phyloP scores from a whole-genome alignment of 2,113 vertebrate genomes.

The Microcebus murinus region DNA sequence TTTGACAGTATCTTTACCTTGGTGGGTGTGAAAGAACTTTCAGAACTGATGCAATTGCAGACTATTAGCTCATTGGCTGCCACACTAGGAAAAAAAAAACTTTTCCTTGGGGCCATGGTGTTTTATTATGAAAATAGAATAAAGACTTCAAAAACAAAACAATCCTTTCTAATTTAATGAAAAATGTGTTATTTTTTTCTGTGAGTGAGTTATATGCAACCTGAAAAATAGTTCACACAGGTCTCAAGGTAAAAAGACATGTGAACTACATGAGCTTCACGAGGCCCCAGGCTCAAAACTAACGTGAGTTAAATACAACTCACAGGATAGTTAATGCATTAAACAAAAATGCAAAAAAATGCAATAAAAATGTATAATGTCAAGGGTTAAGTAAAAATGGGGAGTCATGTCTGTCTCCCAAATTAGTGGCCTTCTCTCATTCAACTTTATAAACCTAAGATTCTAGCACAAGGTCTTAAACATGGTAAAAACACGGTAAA shows the following conservation, averaged over 20 bases:
- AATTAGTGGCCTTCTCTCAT: neutral
- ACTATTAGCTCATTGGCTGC: neutral
- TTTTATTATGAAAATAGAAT: too few relatives aligned
- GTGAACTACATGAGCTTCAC: too few relatives aligned
- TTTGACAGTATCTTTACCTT: neutral
- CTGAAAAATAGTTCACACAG: too few relatives aligned
- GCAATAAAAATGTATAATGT: neutral
- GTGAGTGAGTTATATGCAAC: too few relatives aligned
- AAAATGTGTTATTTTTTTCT: too few relatives aligned
- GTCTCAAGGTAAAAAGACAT: too few relatives aligned
- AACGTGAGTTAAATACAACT: too few relatives aligned
- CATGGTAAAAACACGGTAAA: neutral
- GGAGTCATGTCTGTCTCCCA: neutral
- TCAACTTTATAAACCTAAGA: neutral
- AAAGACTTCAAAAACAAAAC: too few relatives aligned
- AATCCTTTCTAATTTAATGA: too few relatives aligned
- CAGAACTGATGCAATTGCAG: neutral
- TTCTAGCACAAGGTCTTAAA: neutral
- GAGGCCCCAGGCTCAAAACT: too few relatives aligned
- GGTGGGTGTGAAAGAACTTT: neutral
- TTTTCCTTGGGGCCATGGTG: too few relatives aligned
- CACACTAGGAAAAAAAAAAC: too few relatives aligned
- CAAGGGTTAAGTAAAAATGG: constrained; percentile 16
- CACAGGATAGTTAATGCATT: neutral
- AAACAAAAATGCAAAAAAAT: neutral